Percentiles rank a stretch among this genome's conserved stretches.
phyloP scores from a whole-genome alignment of 2,113 vertebrate genomes.

The Rhea americana region DNA sequence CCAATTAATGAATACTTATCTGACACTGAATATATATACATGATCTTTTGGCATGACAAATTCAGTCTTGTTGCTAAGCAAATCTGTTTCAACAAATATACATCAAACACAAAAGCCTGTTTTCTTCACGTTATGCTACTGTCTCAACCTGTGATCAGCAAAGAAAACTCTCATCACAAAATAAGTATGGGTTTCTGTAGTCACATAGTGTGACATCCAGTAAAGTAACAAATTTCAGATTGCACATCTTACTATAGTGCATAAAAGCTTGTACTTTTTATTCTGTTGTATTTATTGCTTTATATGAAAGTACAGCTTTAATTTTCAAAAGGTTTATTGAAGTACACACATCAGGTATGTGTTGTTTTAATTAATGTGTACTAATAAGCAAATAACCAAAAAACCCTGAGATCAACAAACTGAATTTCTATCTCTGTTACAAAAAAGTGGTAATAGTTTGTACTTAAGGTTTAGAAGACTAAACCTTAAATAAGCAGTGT shows the following conservation, averaged over 20 bases:
- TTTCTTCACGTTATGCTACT: neutral
- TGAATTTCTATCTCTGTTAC: conserved; percentile 48
- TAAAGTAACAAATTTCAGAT: conserved; percentile 30
- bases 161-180: neutral
- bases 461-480: conserved; percentile 46
- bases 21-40: neutral
- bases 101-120: conserved; percentile 10
- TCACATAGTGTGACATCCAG: neutral
- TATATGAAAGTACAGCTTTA: conserved; percentile 5
- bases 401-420: conserved; percentile 33
- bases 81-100: neutral
- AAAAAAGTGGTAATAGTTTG: conserved; percentile 10
- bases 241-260: neutral
- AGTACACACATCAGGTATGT: conserved; percentile 14
- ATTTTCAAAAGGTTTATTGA: conserved; percentile 23
- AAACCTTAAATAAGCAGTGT: neutral
- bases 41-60: neutral
- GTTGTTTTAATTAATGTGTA: conserved; percentile 40
- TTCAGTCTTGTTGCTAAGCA: conserved; percentile 7
- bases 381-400: conserved; percentile 64
- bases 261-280: neutral
- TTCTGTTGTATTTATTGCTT: conserved; percentile 46
- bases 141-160: neutral
- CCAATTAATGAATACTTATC: neutral
- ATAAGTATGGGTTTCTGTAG: conserved; percentile 18